phyloP scores from a whole-genome alignment of 1,140 invertebrate species.

The Schmidtea mediterranea region DNA sequence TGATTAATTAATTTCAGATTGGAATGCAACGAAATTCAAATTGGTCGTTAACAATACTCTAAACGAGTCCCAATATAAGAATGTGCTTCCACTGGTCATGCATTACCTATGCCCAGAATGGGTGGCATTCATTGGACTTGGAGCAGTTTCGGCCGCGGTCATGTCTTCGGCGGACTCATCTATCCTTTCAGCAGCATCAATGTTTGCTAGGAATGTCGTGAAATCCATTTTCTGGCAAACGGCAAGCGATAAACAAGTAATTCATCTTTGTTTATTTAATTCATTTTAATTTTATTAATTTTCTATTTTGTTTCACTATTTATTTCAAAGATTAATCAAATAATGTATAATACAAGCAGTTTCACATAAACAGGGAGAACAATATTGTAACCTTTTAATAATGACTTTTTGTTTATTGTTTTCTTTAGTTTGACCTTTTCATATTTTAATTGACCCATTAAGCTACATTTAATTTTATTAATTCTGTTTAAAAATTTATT shows the following conservation, averaged over 20 bases:
- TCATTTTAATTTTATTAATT: too few species aligned
- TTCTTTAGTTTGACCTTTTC: too few species aligned
- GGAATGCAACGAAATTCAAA: constrained; percentile 59
- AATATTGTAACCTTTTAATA: too few species aligned
- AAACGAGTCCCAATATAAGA: constrained; percentile 43
- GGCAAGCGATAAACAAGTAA: not conserved
- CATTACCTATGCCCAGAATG: constrained; percentile 68
- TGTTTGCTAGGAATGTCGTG: constrained; percentile 93
- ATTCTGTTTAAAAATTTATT: too few species aligned
- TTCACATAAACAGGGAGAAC: too few species aligned
- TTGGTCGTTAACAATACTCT: constrained; percentile 30
- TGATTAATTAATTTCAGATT: constrained; percentile 36
- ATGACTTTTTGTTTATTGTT: too few species aligned
- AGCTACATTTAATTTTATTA: too few species aligned
- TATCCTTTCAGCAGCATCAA: constrained; percentile 73
- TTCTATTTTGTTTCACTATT: too few species aligned
- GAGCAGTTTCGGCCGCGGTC: constrained; percentile 85
- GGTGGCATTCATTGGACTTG: constrained; percentile 78
- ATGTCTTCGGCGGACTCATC: constrained; percentile 96
- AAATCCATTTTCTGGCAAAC: constrained; percentile 73
- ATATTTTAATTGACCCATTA: too few species aligned
- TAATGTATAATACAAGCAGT: too few species aligned
- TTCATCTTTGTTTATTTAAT: too few species aligned
- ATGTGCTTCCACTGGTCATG: constrained; percentile 80
- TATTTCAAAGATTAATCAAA: too few species aligned